Evolutionary conservation across 2,888 invertebrate genomes (phyloP).

Genomic region (Synanthedon vespiformis): DNA sequence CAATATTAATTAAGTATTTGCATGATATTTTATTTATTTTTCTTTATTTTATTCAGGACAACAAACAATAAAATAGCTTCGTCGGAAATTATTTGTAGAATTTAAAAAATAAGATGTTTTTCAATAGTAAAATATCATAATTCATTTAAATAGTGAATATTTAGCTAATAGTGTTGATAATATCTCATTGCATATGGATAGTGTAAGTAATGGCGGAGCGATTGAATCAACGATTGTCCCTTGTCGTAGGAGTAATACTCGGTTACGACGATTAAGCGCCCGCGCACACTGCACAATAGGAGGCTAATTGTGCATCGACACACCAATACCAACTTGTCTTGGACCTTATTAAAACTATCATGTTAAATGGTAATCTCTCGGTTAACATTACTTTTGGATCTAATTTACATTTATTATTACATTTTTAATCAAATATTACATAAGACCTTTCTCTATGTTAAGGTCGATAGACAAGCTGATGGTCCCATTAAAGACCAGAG

Average conservation of each 20-base stretch:
- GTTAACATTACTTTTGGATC: too few relatives aligned
- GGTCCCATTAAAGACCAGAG: too few relatives aligned
- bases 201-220: conserved; percentile 41
- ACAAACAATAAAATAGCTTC: too few relatives aligned
- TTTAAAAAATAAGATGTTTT: background rate
- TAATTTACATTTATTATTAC: too few relatives aligned
- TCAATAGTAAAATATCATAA: conserved; percentile 40
- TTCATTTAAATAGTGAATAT: conserved; percentile 42
- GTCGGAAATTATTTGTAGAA: background rate
- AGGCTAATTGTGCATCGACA: conserved; percentile 66
- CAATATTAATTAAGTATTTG: too few relatives aligned
- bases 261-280: conserved; percentile 25
- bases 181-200: conserved; percentile 52
- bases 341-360: background rate
- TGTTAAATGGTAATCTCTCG: too few relatives aligned
- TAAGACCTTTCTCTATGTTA: too few relatives aligned
- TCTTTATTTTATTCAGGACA: too few relatives aligned
- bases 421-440: too few relatives aligned
- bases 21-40: too few relatives aligned
- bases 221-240: conserved; percentile 42
- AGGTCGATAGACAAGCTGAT: too few relatives aligned
- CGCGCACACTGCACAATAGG: conserved; percentile 45
- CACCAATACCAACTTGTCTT: conserved; percentile 15
- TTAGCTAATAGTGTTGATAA: conserved; percentile 47
- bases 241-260: conserved; percentile 61